Percentiles rank a stretch among this genome's conserved stretches.
Conservation (phyloP, 2,888 invertebrate genomes). For the Phyto melanocephala region DNA sequence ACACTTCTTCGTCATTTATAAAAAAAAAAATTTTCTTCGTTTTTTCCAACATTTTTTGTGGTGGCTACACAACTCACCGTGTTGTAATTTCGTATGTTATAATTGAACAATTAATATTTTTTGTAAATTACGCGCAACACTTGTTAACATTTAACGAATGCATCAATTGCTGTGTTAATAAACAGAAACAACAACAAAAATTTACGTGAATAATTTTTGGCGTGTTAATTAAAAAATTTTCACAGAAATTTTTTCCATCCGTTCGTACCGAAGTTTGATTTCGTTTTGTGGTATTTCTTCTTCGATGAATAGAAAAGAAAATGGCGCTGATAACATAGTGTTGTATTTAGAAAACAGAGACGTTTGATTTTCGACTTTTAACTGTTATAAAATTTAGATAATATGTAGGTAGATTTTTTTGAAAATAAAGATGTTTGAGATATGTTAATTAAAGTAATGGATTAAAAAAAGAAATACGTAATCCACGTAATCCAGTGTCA, state of each 20-base stretch:
- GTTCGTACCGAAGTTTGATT: constrained; percentile 60
- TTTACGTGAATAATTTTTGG: constrained; percentile 63
- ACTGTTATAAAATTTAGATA: too few species aligned
- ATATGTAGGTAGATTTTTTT: too few species aligned
- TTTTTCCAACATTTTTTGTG: constrained; percentile 50
- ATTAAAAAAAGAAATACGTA: too few species aligned
- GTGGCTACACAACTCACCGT: constrained; percentile 74
- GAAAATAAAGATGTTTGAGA: too few species aligned
- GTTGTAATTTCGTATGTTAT: constrained; percentile 69
- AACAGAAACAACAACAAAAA: constrained; percentile 61
- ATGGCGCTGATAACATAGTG: constrained; percentile 44
- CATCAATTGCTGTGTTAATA: constrained; percentile 62
- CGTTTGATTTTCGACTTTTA: background rate
- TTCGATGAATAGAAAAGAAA: constrained; percentile 56
- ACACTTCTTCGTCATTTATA: constrained; percentile 32
- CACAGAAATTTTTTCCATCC: constrained; percentile 58
- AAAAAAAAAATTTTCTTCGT: constrained; percentile 49
- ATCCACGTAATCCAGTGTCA: too few species aligned
- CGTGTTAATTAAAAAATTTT: constrained; percentile 53
- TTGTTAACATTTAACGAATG: constrained; percentile 68
- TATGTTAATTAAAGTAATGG: too few species aligned
- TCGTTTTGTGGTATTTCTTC: constrained; percentile 61
- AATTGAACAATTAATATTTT: constrained; percentile 41
- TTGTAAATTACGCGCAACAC: constrained; percentile 68
- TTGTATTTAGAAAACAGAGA: constrained; percentile 29